These are phyloP conservation scores for Andricus curvator DNA, from an alignment of 2,888 invertebrate genomes.

Conservation along the genomic window DNA sequence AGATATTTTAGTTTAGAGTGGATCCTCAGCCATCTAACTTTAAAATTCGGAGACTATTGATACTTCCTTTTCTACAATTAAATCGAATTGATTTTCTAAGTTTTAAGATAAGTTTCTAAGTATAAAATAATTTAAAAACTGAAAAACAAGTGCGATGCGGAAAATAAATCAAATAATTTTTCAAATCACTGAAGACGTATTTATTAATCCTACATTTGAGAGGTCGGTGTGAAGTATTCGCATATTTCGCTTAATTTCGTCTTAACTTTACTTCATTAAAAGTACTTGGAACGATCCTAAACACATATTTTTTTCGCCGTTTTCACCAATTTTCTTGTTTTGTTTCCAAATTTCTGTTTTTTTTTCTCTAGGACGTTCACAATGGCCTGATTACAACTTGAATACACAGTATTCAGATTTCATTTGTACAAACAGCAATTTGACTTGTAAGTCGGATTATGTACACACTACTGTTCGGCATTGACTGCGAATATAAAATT, in stretches of 20 bases:
- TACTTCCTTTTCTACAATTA: not conserved
- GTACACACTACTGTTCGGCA: constrained; percentile 6
- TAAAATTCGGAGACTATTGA: too few relatives aligned
- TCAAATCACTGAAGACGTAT: constrained; percentile 13
- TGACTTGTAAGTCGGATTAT: constrained; percentile 10
- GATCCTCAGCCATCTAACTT: too few relatives aligned
- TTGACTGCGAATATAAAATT: constrained; percentile 12
- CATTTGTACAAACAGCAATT: constrained; percentile 31
- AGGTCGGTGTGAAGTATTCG: not conserved
- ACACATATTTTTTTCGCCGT: not conserved
- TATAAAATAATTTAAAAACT: not conserved
- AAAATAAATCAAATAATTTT: constrained; percentile 25
- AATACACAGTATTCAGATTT: constrained; percentile 40
- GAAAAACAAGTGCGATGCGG: not conserved
- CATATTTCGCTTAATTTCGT: not conserved
- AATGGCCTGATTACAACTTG: constrained; percentile 18
- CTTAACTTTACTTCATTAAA: not conserved
- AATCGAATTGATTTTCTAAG: not conserved
- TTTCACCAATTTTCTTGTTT: not conserved
- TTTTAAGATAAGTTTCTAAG: not conserved
- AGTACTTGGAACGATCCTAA: not conserved
- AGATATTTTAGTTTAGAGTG: too few relatives aligned
- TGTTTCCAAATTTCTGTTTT: not conserved
- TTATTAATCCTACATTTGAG: constrained; percentile 13
- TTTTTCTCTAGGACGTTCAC: constrained; percentile 9